Evolutionary conservation across 2,113 vertebrate genomes (phyloP).

Genomic region (Podarcis raffonei): DNA sequence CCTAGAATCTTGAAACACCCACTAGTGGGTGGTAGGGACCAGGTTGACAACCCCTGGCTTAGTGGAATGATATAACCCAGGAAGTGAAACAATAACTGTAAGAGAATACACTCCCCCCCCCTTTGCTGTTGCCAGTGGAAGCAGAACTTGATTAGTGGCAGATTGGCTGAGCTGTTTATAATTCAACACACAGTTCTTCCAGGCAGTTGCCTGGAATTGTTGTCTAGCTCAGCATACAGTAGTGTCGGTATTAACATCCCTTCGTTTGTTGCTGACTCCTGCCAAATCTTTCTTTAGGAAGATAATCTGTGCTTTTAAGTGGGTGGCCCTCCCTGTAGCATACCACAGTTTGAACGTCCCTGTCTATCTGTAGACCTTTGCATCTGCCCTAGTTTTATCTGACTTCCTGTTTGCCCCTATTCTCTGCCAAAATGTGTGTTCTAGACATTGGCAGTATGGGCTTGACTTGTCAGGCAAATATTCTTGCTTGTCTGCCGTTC

Average conservation of each 20-base stretch:
- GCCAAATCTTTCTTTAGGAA: neutral
- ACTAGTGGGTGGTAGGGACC: too few relatives aligned
- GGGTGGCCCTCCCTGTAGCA: too few relatives aligned
- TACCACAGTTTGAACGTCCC: neutral
- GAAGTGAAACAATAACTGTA: constrained; percentile 16
- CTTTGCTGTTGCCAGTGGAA: neutral
- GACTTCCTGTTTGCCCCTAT: neutral
- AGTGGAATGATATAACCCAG: neutral
- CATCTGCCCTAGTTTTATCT: neutral
- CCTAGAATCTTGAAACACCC: too few relatives aligned
- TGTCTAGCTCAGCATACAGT: constrained; percentile 29
- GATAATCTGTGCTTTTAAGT: neutral
- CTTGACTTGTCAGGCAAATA: neutral
- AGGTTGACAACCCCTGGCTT: neutral
- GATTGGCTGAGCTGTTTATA: constrained; percentile 22
- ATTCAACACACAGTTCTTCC: constrained; percentile 15
- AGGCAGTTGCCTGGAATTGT: neutral
- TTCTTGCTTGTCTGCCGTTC: neutral
- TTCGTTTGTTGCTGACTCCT: neutral
- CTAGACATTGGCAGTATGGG: neutral
- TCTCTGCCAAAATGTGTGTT: neutral
- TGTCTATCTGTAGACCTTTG: neutral
- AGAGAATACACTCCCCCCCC: constrained; percentile 9
- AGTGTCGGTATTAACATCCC: neutral
- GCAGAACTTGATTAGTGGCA: constrained; percentile 12